These are phyloP conservation scores for Kryphioiulus occultus DNA, from an alignment of 2,888 invertebrate genomes.

Conservation along the genomic window DNA sequence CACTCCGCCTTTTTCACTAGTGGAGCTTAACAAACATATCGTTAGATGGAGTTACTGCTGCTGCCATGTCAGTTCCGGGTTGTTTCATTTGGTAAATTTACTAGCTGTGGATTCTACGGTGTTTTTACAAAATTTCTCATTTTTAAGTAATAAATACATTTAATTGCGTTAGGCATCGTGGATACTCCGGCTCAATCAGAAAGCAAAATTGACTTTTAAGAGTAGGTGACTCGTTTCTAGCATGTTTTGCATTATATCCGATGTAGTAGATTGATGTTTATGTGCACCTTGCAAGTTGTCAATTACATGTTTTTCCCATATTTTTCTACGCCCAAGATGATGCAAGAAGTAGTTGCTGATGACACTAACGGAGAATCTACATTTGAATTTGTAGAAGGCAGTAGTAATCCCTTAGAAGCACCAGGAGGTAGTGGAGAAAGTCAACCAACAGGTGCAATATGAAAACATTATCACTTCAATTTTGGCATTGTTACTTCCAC, in stretches of 20 bases:
- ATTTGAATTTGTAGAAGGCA: slow-evolving; percentile 54
- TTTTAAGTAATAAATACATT: not conserved
- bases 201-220: not conserved
- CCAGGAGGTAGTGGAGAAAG: not conserved
- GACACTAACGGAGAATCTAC: slow-evolving; percentile 54
- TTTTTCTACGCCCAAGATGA: slow-evolving; percentile 49
- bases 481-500: no score
- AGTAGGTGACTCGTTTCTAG: not conserved
- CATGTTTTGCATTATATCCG: not conserved
- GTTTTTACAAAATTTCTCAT: not conserved
- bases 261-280: not conserved
- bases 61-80: slow-evolving; percentile 28
- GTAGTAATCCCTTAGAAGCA: slow-evolving; percentile 13
- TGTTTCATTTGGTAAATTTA: not conserved
- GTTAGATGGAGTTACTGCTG: not conserved
- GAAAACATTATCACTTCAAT: no score
- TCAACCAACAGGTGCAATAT: not conserved
- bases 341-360: slow-evolving; percentile 54
- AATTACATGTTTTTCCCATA: not conserved
- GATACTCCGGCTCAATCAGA: not conserved
- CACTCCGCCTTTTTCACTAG: no score
- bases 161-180: not conserved
- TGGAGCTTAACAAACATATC: not conserved
- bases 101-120: not conserved
- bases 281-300: no score